Conservation (phyloP, 2,113 vertebrate genomes). For the Etia nguti region DNA sequence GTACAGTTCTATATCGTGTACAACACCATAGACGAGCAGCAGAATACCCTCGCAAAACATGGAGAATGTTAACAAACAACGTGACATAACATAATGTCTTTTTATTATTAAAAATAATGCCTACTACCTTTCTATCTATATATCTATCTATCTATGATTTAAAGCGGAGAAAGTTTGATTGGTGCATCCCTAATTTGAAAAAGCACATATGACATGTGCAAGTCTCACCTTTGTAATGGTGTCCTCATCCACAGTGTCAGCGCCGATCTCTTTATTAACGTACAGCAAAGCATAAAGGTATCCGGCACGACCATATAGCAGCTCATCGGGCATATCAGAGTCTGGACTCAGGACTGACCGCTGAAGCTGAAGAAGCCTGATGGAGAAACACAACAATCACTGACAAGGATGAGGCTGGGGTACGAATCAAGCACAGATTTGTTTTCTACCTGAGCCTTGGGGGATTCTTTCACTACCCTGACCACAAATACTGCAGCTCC, state of each 20-base stretch:
- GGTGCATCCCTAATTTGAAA: neutral
- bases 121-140: neutral
- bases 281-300: slow-evolving; percentile 92
- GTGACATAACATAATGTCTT: neutral
- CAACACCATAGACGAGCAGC: rapidly evolving
- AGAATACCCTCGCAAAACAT: neutral
- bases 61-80: neutral
- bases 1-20: neutral
- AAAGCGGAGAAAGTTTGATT: neutral
- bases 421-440: neutral
- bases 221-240: slow-evolving; percentile 79
- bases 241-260: slow-evolving; percentile 76
- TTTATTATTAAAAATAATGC: neutral
- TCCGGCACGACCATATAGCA: slow-evolving; percentile 89
- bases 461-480: neutral
- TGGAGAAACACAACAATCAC: neutral
- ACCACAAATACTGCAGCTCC: neutral
- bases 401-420: neutral
- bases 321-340: slow-evolving; percentile 86
- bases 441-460: neutral
- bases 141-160: neutral
- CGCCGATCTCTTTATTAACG: slow-evolving; percentile 84
- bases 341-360: slow-evolving; percentile 77
- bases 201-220: neutral
- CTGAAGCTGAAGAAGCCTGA: slow-evolving; percentile 89